Base-by-base conservation (phyloP, 2,888 invertebrate genomes). In the Heterodera filipjevi region DNA sequence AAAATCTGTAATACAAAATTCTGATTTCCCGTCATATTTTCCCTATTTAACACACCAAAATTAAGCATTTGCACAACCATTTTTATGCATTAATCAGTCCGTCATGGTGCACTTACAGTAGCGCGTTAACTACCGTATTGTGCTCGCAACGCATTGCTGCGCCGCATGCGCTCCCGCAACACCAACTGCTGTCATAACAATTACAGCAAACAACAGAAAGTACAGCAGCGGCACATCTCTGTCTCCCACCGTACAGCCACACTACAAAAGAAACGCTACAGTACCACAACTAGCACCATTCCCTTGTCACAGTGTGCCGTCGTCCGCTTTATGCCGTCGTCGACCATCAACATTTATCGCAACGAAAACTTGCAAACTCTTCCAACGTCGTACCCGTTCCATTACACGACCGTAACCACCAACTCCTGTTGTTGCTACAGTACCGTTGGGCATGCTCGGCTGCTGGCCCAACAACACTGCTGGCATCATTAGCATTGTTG, bases 401-500 rank as follows among this genome's bases (percentile, higher is more conserved):
- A 39, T 1, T 10, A 8, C n/a, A 59, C 59, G 59, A 59, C 27
- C 22, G 27, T 59, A 19, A 22, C 6, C 59, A 5, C 27, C n/a
- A n/a, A n/a, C n/a, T n/a, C n/a, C 59, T 8, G 59, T 59, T 19
- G 49, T 16, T 49, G 49, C 49, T 16, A 19, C 49, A 19, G 6
- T 16, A n/a, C 22, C 59, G 27, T 59, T 59, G 59, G 59, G 59
- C 59, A 59, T 59, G 59, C n/a, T 59, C 59, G 59, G 59, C 49
- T 14, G 49, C 8, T 59, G 59, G n/a, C 27, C n/a, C n/a, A 49
- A 6, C 2, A 49, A 16, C 44, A 53, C 53, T n/a, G n/a, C n/a
- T n/a, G n/a, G n/a, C n/a, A n/a, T n/a, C n/a, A n/a, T n/a, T n/a
- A n/a, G n/a, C n/a, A n/a, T n/a, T n/a, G n/a, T n/a, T n/a, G n/a